Conservation (phyloP, 2,797 vertebrate genomes). For the Masticophis lateralis region DNA sequence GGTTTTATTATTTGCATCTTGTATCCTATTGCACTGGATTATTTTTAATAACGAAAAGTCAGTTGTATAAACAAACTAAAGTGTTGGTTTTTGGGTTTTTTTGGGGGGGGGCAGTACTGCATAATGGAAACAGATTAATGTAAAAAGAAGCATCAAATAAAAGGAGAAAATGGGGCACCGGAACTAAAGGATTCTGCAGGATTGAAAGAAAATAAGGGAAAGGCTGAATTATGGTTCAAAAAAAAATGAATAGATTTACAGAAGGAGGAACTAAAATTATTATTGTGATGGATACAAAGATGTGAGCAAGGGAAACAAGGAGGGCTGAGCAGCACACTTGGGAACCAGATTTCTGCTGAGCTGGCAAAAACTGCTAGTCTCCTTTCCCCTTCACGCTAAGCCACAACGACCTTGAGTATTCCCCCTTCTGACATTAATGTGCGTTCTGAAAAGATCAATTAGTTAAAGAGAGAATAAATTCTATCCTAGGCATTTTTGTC, state of each 20-base stretch:
- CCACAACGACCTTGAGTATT: background rate
- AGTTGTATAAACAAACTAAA: background rate
- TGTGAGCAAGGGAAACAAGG: background rate
- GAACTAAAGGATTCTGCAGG: background rate
- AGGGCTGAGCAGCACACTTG: background rate
- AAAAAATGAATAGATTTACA: background rate
- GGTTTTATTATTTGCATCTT: background rate
- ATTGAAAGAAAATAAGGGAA: background rate
- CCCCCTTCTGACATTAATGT: background rate
- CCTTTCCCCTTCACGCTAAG: background rate
- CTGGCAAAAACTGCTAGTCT: background rate
- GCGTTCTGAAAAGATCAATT: background rate
- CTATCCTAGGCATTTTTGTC: background rate
- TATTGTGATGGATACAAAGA: background rate
- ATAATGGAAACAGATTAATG: background rate
- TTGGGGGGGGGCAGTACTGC: background rate
- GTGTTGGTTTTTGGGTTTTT: background rate
- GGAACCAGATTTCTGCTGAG: background rate
- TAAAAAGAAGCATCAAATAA: background rate
- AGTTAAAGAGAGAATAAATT: background rate
- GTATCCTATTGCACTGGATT: background rate
- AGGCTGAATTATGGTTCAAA: background rate
- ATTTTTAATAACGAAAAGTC: background rate
- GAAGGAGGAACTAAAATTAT: background rate
- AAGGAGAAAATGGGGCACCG: background rate